Conservation (phyloP, 2,888 invertebrate genomes). For the Drosophila merina region DNA sequence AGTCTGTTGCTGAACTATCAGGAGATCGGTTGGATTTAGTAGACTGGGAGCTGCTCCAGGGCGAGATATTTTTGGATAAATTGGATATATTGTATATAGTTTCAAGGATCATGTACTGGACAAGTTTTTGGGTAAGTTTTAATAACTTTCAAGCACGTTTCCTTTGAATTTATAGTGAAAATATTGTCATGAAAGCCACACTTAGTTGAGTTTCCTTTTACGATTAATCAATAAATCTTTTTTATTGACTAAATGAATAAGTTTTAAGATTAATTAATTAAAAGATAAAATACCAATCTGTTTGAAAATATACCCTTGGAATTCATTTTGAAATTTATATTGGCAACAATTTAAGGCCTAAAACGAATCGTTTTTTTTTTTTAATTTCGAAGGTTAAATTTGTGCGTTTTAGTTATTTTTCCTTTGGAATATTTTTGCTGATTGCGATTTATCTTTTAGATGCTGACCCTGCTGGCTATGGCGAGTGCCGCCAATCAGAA, state of each 20-base stretch:
- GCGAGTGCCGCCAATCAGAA: slow-evolving; percentile 39
- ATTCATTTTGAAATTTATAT: background rate
- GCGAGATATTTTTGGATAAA: background rate
- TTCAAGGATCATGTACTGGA: slow-evolving; percentile 53
- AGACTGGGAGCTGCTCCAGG: slow-evolving; percentile 9
- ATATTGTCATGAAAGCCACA: too few species aligned
- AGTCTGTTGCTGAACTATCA: slow-evolving; percentile 61
- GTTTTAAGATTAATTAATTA: too few species aligned
- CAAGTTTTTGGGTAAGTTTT: slow-evolving; percentile 55
- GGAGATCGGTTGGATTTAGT: slow-evolving; percentile 47
- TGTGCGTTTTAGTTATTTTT: background rate
- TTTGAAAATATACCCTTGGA: background rate
- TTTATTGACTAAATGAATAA: too few species aligned
- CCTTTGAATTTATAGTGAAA: too few species aligned
- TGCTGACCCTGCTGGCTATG: slow-evolving; percentile 53
- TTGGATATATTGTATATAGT: background rate
- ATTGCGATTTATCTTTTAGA: slow-evolving; percentile 58
- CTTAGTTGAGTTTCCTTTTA: too few species aligned
- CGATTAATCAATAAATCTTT: too few species aligned
- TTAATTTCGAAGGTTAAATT: background rate
- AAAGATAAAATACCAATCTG: too few species aligned
- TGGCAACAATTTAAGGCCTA: background rate
- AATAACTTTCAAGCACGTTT: too few species aligned
- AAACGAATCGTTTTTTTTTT: background rate
- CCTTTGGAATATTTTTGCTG: slow-evolving; percentile 2